These are phyloP conservation scores for Loripinus fragilis DNA, from an alignment of 2,888 invertebrate genomes.

Conservation along the genomic window DNA sequence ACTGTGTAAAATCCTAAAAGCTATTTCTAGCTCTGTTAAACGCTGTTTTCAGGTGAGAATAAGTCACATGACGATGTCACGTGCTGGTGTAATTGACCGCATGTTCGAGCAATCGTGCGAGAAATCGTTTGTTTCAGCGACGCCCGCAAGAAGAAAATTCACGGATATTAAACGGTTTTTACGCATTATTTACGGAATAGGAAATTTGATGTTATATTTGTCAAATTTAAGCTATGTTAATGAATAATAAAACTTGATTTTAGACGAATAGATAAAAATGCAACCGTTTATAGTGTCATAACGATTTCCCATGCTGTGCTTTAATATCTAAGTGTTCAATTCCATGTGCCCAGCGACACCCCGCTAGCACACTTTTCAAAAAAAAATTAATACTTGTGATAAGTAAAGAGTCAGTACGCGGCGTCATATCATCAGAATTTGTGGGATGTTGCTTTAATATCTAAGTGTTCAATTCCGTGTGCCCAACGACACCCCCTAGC, in stretches of 20 bases:
- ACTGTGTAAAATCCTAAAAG: neutral
- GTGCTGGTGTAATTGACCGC: neutral
- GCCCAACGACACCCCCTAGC: too few relatives aligned
- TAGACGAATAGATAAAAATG: too few relatives aligned
- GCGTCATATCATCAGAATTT: too few relatives aligned
- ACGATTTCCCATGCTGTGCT: too few relatives aligned
- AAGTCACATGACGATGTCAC: slow-evolving; percentile 1
- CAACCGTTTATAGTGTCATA: too few relatives aligned
- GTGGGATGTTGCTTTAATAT: too few relatives aligned
- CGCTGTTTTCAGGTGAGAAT: slow-evolving; percentile 12
- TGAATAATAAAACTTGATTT: neutral
- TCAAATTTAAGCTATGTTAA: neutral
- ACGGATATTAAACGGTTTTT: slow-evolving; percentile 1
- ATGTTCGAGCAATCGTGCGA: neutral
- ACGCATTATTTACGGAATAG: neutral
- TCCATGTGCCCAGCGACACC: too few relatives aligned
- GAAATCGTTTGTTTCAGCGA: neutral
- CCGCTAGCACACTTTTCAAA: too few relatives aligned
- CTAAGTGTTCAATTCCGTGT: too few relatives aligned
- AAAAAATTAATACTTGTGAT: too few relatives aligned
- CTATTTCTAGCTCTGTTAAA: neutral
- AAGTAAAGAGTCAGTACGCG: too few relatives aligned
- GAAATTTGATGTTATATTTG: neutral
- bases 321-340: too few relatives aligned
- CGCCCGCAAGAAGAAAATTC: neutral